Percentiles rank a stretch among this genome's conserved stretches.
phyloP scores from a whole-genome alignment of 2,797 vertebrate genomes.

The Triplophysa bombifrons region DNA sequence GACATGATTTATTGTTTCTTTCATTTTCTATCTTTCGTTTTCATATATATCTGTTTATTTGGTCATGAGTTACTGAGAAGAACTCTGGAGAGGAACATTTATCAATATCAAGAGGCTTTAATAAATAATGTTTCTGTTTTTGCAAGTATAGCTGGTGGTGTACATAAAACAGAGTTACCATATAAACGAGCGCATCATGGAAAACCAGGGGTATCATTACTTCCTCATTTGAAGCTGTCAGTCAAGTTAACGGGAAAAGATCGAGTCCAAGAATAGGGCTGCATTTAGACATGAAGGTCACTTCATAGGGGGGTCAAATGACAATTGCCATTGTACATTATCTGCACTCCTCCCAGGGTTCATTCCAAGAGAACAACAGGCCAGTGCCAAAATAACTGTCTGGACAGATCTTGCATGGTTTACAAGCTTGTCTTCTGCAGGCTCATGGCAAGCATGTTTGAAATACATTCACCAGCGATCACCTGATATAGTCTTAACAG shows the following conservation, averaged over 20 bases:
- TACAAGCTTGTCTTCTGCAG: conserved; percentile 47
- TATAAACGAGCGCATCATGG: too few relatives aligned
- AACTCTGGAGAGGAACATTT: neutral
- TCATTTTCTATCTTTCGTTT: neutral
- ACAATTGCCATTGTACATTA: conserved; percentile 72
- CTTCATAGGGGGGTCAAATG: conserved; percentile 52
- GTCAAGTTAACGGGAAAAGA: too few relatives aligned
- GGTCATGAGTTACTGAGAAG: neutral
- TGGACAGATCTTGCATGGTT: conserved; percentile 65
- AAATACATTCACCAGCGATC: conserved; percentile 56
- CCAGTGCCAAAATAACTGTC: conserved; percentile 73
- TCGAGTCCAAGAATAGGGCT: conserved; percentile 61
- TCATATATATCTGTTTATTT: neutral
- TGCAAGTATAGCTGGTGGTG: neutral
- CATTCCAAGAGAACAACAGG: conserved; percentile 70
- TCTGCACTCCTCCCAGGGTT: conserved; percentile 63
- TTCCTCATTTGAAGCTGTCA: too few relatives aligned
- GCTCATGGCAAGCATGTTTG: conserved; percentile 61
- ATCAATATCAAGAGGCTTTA: neutral
- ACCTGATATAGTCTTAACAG: conserved; percentile 60
- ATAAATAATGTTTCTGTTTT: neutral
- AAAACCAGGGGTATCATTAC: too few relatives aligned
- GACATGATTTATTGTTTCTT: neutral
- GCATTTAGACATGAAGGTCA: conserved; percentile 71
- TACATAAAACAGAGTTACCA: neutral